Evolutionary conservation across 2,113 vertebrate genomes (phyloP), one percentile per base, ranked within the genome.

Genomic region (Balaenoptera acutorostrata): DNA sequence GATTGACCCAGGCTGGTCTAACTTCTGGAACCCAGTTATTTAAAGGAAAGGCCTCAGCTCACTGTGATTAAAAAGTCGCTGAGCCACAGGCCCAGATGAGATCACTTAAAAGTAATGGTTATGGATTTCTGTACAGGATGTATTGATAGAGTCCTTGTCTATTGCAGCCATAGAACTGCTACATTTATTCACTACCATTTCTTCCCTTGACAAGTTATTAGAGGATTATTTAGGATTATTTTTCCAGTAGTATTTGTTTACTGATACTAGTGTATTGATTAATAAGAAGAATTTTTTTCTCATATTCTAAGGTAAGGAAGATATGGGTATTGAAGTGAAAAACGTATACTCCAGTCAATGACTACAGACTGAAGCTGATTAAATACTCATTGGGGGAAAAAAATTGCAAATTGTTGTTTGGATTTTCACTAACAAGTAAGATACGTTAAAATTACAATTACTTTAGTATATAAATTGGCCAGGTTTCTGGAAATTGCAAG

Each of bases 201-300:
- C n/a, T 93, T 55, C 23, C 49, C 1, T 61, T 69, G 23, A 87
- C 8, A 61, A 39, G 2, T 33, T 55, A 86, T 29, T 57, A 46
- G 5, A 74, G 17, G 55, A 6, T 18, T n/a, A 52, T 25, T 39
- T 80, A 39, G n/a, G 41, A 61, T 81, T 69, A 36, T 86, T 81
- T 66, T 72, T 18, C 17, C 27, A 59, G 17, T 41, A 74, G 31
- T 78, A 68, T 52, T 66, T 96, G 5, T 64, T 68, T 86, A 74
- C 49, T 86, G 6, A 88, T 25, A 78, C 1, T 12, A 88, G 5
- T 80, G 1, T 36, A 52, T 41, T 72, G 7, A 57, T 41, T 93
- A 59, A 61, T 41, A n/a, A 75, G 31, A 78, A 83, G 55, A 17
- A 71, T 61, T 4, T 49, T 96, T 96, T 89, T 44, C 61, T 69